These are phyloP conservation scores for Limenitis camilla DNA, from an alignment of 2,888 invertebrate genomes.

Conservation along the genomic window DNA sequence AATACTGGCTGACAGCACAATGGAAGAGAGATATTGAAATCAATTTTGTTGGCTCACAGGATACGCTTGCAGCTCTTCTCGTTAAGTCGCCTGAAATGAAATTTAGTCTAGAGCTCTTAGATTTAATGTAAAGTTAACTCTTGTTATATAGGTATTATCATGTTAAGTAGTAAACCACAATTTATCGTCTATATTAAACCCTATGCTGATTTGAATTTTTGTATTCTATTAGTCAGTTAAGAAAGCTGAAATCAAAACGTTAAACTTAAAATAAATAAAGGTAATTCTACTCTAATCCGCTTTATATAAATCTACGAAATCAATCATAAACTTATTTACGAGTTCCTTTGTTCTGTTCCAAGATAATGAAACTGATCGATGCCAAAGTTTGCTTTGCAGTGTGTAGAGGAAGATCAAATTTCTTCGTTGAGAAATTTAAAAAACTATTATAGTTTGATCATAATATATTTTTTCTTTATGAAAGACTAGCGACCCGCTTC, in stretches of 20 bases:
- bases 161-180: too few species aligned
- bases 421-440: neutral
- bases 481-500: too few species aligned
- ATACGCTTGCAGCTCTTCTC: neutral
- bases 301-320: neutral
- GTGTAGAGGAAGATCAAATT: neutral
- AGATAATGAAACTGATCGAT: conserved; percentile 4
- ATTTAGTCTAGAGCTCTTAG: neutral
- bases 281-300: neutral
- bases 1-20: too few species aligned
- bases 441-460: too few species aligned
- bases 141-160: neutral
- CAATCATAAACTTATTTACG: conserved; percentile 1
- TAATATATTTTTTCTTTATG: too few species aligned
- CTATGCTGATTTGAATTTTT: too few species aligned
- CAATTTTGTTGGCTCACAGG: neutral
- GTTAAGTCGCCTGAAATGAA: conserved; percentile 4
- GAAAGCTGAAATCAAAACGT: too few species aligned
- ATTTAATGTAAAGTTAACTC: neutral
- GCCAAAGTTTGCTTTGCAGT: conserved; percentile 4
- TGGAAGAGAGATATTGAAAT: neutral
- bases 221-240: too few species aligned
- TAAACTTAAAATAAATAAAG: too few species aligned
- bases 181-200: too few species aligned
- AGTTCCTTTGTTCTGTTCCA: neutral